A percentile compares a stretch with the other conserved stretches of the same genome.
phyloP scores from a whole-genome alignment of 2,797 vertebrate species.

The Sphenopsis melanotis region DNA sequence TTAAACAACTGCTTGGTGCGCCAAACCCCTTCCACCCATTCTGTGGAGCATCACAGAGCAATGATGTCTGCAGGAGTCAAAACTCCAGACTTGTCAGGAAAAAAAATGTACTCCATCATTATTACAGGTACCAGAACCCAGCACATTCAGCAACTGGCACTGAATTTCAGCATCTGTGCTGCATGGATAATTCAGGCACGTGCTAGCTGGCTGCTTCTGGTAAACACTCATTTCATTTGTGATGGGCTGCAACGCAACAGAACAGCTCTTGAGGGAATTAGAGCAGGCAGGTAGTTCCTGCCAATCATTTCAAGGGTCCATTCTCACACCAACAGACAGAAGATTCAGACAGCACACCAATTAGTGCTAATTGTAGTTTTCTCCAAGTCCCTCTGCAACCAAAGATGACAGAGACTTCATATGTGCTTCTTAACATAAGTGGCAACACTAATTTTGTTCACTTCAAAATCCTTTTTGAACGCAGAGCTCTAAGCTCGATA shows the following conservation, averaged over 20 bases:
- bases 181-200: neutral
- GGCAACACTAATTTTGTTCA: conserved; percentile 6
- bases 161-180: neutral
- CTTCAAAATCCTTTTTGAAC: neutral
- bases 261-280: neutral
- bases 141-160: neutral
- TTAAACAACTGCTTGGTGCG: neutral
- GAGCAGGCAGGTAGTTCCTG: neutral
- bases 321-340: conserved; percentile 2
- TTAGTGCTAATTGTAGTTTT: conserved; percentile 42
- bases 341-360: neutral
- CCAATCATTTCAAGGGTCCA: neutral
- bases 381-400: neutral
- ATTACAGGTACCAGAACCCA: neutral
- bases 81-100: neutral
- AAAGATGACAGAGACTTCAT: conserved; percentile 34
- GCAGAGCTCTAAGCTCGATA: neutral
- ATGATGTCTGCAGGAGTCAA: neutral
- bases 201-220: neutral
- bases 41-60: neutral
- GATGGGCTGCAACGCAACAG: conserved; percentile 2
- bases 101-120: neutral
- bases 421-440: neutral
- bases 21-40: neutral
- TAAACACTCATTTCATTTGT: neutral